Conservation (phyloP, 2,113 vertebrate species). For the Halcyon senegalensis region DNA sequence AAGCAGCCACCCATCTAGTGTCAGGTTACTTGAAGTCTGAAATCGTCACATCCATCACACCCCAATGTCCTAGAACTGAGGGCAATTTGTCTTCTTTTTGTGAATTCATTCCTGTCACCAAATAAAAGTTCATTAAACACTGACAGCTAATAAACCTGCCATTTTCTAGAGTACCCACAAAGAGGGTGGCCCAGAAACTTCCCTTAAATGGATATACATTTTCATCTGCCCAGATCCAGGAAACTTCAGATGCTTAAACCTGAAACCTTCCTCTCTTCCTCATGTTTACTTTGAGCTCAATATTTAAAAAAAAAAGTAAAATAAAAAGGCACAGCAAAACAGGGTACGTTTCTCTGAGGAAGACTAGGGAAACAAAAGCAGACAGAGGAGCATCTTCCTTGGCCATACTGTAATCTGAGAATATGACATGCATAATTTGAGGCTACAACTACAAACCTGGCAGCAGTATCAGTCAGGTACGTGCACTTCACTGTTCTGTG, state of each 20-base stretch:
- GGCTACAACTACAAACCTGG: neutral
- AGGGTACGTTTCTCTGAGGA: neutral
- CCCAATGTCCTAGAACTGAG: neutral
- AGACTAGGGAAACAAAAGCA: neutral
- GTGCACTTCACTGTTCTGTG: neutral
- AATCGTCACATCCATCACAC: neutral
- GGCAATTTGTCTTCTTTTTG: neutral
- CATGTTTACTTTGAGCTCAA: neutral
- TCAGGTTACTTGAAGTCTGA: neutral
- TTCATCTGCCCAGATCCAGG: neutral
- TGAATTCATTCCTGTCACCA: neutral
- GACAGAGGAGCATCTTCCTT: neutral
- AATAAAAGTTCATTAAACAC: neutral
- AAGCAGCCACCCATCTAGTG: neutral
- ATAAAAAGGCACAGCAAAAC: neutral
- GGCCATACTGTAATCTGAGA: neutral
- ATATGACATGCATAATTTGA: neutral
- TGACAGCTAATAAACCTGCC: neutral
- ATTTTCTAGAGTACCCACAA: neutral
- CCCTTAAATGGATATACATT: neutral
- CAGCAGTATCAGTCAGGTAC: neutral
- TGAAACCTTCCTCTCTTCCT: neutral
- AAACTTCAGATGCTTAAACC: neutral
- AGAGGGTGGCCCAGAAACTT: neutral
- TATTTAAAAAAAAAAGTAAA: neutral